Base-by-base conservation (phyloP, 2,888 invertebrate genomes). In the Dexiosoma caninum region DNA sequence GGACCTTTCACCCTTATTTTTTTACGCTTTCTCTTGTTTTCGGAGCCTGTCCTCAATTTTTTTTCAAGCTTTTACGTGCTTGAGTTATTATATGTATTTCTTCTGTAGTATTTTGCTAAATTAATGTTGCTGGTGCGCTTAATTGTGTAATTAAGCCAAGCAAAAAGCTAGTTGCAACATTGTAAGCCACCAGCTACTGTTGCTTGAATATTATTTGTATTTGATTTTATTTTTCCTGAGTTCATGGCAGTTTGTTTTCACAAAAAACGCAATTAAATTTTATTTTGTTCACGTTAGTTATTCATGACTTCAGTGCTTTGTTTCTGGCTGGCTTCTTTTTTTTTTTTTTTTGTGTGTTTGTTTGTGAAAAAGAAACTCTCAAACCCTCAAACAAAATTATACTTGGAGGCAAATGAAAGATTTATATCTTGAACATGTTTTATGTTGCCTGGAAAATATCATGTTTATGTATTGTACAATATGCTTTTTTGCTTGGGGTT, bases 161-260 rank as follows among this genome's bases (percentile, higher is more conserved):
- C 19, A 51, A 30, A 66, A 62, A 53, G 5, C 16, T 55, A 40
- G 12, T 62, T 62, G 62, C 44, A 53, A 62, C 35, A 44, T 44
- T 72, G 12, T 44, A 32, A 44, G 8, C 35, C 21, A 12, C 35
- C 21, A 12, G 12, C 9, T 64, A 32, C 46, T 70, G 14, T 49
- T 44, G 14, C 7, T 14, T 32, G 14, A 23, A 27, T 19, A 9
- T n/a, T n/a, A n/a, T n/a, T n/a, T n/a, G n/a, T n/a, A n/a, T n/a
- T n/a, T 35, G 3, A 32, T 23, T 53, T 60, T 14, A 0, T 53
- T 55, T 16, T 35, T 72, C 14, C 21, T 35, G 10, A 42, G 74
- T 75, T 74, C 64, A 74, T 74, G 74, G 40, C 53, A 55, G 53
- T 74, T 66, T 74, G 14, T 37, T 57, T 60, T 40, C 12, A 23